Conservation (phyloP, 2,888 invertebrate genomes). For the Antheraea assamensis region DNA sequence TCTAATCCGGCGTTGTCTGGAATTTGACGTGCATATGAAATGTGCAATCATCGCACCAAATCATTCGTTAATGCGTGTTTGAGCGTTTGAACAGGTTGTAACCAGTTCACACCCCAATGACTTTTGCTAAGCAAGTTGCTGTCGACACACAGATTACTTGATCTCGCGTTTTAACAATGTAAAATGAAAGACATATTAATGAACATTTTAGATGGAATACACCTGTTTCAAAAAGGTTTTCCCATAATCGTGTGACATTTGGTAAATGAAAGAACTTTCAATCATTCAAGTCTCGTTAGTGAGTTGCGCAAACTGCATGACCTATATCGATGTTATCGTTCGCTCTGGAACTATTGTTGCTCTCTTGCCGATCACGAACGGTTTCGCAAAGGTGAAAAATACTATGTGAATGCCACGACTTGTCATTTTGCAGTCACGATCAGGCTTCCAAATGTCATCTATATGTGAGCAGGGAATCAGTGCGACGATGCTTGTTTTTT, state of each 20-base stretch:
- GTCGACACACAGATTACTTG: no score
- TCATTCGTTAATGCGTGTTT: no score
- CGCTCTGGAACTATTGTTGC: constrained; percentile 62
- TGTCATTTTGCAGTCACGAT: constrained; percentile 79
- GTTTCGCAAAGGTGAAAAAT: constrained; percentile 80
- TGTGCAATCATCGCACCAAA: no score
- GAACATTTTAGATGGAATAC: neutral
- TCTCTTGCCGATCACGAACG: constrained; percentile 77
- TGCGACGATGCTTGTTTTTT: constrained; percentile 31
- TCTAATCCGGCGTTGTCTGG: no score
- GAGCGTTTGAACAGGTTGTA: no score
- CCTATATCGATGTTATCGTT: constrained; percentile 71
- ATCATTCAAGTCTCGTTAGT: constrained; percentile 9
- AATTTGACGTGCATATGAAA: no score
- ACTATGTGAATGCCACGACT: constrained; percentile 78
- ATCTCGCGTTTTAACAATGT: no score
- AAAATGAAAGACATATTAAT: neutral
- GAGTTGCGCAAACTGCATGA: constrained; percentile 57
- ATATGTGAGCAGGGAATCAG: constrained; percentile 33
- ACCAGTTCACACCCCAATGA: no score
- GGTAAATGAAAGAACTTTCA: constrained; percentile 2
- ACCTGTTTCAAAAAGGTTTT: neutral
- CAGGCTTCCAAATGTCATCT: constrained; percentile 67
- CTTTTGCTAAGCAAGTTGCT: no score
- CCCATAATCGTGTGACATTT: neutral